Percentiles rank a stretch among this genome's conserved stretches.
Evolutionary conservation across 2,113 vertebrate species (phyloP).

Genomic region (Cololabis saira): DNA sequence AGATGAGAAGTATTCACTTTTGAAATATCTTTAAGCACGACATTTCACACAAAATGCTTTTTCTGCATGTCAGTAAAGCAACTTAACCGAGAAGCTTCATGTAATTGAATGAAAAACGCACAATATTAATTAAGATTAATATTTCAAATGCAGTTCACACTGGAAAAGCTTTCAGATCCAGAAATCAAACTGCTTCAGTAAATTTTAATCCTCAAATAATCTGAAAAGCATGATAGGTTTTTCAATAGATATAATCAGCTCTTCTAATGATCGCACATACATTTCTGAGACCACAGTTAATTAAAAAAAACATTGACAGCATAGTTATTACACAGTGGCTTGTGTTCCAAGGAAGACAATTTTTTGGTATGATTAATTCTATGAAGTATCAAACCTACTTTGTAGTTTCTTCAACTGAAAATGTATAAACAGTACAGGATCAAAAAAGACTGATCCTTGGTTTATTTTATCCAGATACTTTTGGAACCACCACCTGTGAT

Average conservation of each 20-base stretch:
- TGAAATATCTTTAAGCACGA: conserved; percentile 5
- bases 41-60: background rate
- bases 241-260: conserved; percentile 52
- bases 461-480: conserved; percentile 5
- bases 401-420: background rate
- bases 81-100: conserved; percentile 9
- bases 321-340: too few relatives aligned
- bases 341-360: background rate
- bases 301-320: background rate
- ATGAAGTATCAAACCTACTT: too few relatives aligned
- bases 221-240: conserved; percentile 32
- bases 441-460: background rate
- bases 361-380: background rate
- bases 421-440: too few relatives aligned
- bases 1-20: conserved; percentile 1
- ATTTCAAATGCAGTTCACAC: conserved; percentile 49
- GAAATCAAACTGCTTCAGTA: conserved; percentile 42
- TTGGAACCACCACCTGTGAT: background rate
- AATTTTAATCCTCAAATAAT: conserved; percentile 53
- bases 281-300: background rate
- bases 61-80: conserved; percentile 1
- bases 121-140: conserved; percentile 21
- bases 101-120: conserved; percentile 16
- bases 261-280: conserved; percentile 7
- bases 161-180: conserved; percentile 45